A percentile compares a stretch with the other conserved stretches of the same genome.
phyloP scores from a whole-genome alignment of 2,113 vertebrate genomes.

The Siniperca chuatsi region DNA sequence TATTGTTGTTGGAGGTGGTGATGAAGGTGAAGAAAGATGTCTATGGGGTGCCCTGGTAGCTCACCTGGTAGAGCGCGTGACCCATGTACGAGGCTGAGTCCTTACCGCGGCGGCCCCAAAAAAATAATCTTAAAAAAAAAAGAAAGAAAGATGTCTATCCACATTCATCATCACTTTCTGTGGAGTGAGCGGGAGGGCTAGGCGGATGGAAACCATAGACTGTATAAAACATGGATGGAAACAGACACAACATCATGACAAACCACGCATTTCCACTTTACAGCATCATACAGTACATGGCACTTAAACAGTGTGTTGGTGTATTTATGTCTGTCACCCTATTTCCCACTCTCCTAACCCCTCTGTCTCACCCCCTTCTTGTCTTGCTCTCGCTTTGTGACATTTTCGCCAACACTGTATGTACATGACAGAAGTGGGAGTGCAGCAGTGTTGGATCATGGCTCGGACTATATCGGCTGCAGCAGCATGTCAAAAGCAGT shows the following conservation, averaged over 20 bases:
- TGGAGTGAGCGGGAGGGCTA: slow-evolving; percentile 45
- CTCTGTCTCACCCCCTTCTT: neutral
- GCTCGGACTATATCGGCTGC: slow-evolving; percentile 14
- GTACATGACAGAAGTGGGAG: slow-evolving; percentile 14
- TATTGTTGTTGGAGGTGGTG: neutral
- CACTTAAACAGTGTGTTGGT: neutral
- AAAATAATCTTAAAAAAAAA: too few relatives aligned
- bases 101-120: too few relatives aligned
- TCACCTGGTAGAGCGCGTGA: too few relatives aligned
- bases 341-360: neutral
- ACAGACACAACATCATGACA: neutral
- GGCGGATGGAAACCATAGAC: neutral
- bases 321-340: neutral
- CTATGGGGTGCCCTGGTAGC: too few relatives aligned
- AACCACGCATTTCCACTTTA: neutral
- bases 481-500: slow-evolving; percentile 41
- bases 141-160: slow-evolving; percentile 39
- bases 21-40: neutral
- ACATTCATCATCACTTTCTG: slow-evolving; percentile 61
- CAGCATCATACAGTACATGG: neutral
- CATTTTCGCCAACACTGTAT: slow-evolving; percentile 4
- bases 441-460: slow-evolving; percentile 32
- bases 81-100: too few relatives aligned
- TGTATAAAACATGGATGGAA: neutral
- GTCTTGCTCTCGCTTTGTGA: slow-evolving; percentile 14